Evolutionary conservation across 92 coral and sea anemone genomes (phyloP), one percentile per base, ranked within the genome.

Genomic region (Phenganax marumi): DNA sequence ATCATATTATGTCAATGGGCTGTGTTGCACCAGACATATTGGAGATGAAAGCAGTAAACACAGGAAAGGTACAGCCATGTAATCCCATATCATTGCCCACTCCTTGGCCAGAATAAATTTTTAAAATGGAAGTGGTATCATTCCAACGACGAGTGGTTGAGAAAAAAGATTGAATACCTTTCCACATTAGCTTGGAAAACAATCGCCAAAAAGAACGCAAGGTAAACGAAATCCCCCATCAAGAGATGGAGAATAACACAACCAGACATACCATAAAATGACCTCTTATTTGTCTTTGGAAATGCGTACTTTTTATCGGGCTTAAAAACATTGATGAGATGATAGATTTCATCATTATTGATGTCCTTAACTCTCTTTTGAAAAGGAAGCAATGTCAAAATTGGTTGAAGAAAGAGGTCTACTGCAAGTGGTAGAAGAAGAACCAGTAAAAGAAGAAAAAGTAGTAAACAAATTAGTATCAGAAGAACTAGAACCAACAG

Each of bases 201-300:
- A 7, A 60, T 60, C 68, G 9, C 68, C 68, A 60, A 60, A 60
- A n/a, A 68, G 46, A 7, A 68, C 74, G 39, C 70, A 63, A 18
- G 78, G 21, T 3, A 73, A 18, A 50, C 78, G 48, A 50, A 73
- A 73, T 46, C 56, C 78, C 6, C 78, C 78, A 49, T 73, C 78
- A 10, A 24, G 12, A 39, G 10, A 7, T 6, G 78, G 78, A 52
- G 80, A 75, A 51, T 75, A 75, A 50, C 58, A 50, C 11, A 75
- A 21, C 80, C 80, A 75, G 3, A 48, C 23, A 51, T 43, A 75
- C 5, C 8, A 10, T 43, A 50, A 62, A 50, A 50, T 39, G 39
- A 8, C n/a, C n/a, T n/a, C n/a, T n/a, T n/a, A n/a, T n/a, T n/a
- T n/a, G n/a, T n/a, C n/a, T n/a, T n/a, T n/a, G 78, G 78, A 49